Base-by-base conservation (phyloP, 2,113 vertebrate species). In the Mungos mungo region DNA sequence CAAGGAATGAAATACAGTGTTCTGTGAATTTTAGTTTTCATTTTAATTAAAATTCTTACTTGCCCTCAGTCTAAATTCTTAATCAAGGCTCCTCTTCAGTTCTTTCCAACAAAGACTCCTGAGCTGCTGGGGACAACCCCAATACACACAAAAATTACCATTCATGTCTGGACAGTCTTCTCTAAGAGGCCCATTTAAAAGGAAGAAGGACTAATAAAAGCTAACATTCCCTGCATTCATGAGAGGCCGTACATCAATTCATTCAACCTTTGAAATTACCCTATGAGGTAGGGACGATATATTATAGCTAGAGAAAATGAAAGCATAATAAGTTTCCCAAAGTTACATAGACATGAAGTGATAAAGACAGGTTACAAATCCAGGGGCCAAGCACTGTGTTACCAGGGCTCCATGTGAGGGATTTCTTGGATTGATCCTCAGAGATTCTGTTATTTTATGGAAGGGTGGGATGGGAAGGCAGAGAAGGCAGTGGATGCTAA, bases 41-140 rank as follows among this genome's bases (percentile, higher is more conserved):
- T 77, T 97, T 91, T 94, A 63, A 95, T 84, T 80, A 80, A 93
- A 91, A 96, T 84, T 97, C 52, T 50, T 79, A 52, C 50, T 80
- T 95, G 35, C 72, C 19, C 33, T 96, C 60, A 27, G 5, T 84
- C 54, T 88, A 83, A 88, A 90, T 89, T 92, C 45, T 91, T 96
- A 88, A 88, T 72, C 54, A 72, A 50, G 86, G n/a, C 13, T 93
- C n/a, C 82, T 66, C 3, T 93, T 69, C 80, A 95, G 87, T 89
- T 97, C 14, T 85, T 79, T 54, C 33, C 68, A 93, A 16, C 15
- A 77, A 27, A 82, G 38, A 90, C 33, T 41, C 52, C 52, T 76
- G 63, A 90, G 47, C 54, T 50, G 15, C 50, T 76, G 69, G 66
- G 35, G 31, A 97, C 16, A 89, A 92, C n/a, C 41, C 18, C 18